Base-by-base conservation (phyloP, 2,888 invertebrate genomes). In the Polylopha cassiicola region DNA sequence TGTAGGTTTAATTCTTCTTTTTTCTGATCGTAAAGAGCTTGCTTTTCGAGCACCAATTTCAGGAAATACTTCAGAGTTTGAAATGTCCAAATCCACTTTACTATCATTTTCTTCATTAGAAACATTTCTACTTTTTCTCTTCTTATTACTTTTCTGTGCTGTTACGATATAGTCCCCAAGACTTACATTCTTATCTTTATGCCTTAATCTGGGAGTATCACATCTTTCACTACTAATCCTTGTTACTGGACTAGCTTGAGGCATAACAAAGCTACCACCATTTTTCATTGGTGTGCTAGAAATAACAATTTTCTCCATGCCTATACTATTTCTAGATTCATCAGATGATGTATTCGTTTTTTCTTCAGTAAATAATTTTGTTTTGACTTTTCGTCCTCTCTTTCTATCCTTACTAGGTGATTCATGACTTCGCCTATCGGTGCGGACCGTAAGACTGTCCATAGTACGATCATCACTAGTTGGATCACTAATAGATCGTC, bases 1-100 rank as follows among this genome's bases (percentile, higher is more conserved):
- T 0, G 88, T 89, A 0, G 89, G 89, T 46, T 88, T 89, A 1
- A 89, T 88, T 43, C 88, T 62, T 0, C 72, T 50, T 44, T 69
- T 69, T 13, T 78, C 82, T 0, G 74, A 73, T 5, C 65, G 53
- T 8, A 81, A 49, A 0, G 79, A 82, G 17, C 61, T 80, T 0
- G 79, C 60, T 46, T 79, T 78, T 22, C 81, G 65, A 0, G 75
- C 66, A 8, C 81, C 79, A 1, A 86, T 81, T 38, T 81, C 81
- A 0, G 86, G 86, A 46, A 85, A 85, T 44, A 74, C 67, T 4
- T 82, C 80, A 0, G 76, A 73, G 37, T 73, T 81, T 8, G 73
- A 74, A 17, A 86, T 51, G 56, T 86, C 82, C 6, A 84, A 47
- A 10, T 75, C 73, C 0, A 60, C 20, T 46, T 71, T 74, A 0